phyloP scores from a whole-genome alignment of 2,888 invertebrate genomes.

The Metellina segmentata region DNA sequence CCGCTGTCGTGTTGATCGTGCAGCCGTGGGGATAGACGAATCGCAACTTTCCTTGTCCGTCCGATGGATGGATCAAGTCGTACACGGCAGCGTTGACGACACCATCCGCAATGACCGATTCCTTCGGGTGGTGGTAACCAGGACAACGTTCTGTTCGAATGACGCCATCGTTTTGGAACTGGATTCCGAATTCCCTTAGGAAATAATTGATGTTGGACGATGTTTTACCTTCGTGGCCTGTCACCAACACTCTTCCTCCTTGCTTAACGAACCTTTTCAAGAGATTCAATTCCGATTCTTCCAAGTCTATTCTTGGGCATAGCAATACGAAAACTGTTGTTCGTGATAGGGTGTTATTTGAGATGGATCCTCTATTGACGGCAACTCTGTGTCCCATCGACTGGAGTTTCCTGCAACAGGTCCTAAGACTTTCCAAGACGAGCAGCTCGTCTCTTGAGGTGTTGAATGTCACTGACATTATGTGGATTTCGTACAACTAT shows the following conservation, averaged over 20 bases:
- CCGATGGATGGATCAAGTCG: neutral
- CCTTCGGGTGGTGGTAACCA: slow-evolving; percentile 98
- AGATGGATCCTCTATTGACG: slow-evolving; percentile 13
- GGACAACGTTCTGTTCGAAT: slow-evolving; percentile 93
- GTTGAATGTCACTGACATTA: slow-evolving; percentile 31
- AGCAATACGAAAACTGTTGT: slow-evolving; percentile 34
- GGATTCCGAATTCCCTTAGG: slow-evolving; percentile 96
- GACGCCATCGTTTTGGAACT: slow-evolving; percentile 95
- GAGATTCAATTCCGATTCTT: slow-evolving; percentile 80
- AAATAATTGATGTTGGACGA: slow-evolving; percentile 94
- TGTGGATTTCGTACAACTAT: neutral
- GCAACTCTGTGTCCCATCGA: slow-evolving; percentile 32
- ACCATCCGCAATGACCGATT: slow-evolving; percentile 93
- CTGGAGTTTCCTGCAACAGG: slow-evolving; percentile 5
- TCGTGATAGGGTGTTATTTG: neutral
- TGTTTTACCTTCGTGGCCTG: slow-evolving; percentile 92
- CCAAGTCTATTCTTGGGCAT: slow-evolving; percentile 3
- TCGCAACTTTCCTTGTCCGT: neutral
- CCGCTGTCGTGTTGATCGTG: slow-evolving; percentile 93
- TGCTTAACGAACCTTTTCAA: slow-evolving; percentile 89
- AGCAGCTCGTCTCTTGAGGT: slow-evolving; percentile 11
- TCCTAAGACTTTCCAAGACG: neutral
- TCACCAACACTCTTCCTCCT: slow-evolving; percentile 92
- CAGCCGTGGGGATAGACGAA: slow-evolving; percentile 93
- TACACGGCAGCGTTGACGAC: slow-evolving; percentile 86